phyloP scores from a whole-genome alignment of 2,888 invertebrate species.

The Latheticus oryzae region DNA sequence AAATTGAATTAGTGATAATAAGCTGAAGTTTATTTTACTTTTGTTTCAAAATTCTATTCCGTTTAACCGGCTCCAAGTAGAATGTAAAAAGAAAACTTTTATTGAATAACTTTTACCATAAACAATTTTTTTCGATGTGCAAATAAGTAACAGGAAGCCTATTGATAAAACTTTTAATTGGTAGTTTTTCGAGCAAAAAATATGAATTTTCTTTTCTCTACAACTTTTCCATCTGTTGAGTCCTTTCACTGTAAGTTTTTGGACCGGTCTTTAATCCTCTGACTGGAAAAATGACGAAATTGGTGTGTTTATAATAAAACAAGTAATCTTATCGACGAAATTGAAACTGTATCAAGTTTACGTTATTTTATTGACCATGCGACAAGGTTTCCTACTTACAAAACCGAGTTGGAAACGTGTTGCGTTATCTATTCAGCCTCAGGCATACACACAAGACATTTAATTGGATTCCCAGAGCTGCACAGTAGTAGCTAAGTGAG shows the following conservation, averaged over 20 bases:
- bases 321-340: conserved; percentile 37
- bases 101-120: too few relatives aligned
- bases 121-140: too few relatives aligned
- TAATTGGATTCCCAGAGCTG: conserved; percentile 52
- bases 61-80: too few relatives aligned
- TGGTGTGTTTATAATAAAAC: conserved; percentile 23
- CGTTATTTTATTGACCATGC: conserved; percentile 41
- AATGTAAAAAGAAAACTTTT: too few relatives aligned
- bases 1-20: too few relatives aligned
- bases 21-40: too few relatives aligned
- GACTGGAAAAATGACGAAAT: conserved; percentile 33
- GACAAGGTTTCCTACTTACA: conserved; percentile 51
- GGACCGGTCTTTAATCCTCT: conserved; percentile 22
- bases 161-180: too few relatives aligned
- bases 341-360: conserved; percentile 43
- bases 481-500: conserved; percentile 52
- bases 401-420: conserved; percentile 46
- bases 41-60: too few relatives aligned
- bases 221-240: too few relatives aligned
- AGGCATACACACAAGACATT: conserved; percentile 48
- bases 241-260: conserved; percentile 10
- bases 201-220: too few relatives aligned
- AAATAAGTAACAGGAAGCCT: too few relatives aligned
- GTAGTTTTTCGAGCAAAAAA: too few relatives aligned
- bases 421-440: conserved; percentile 49